A percentile compares a stretch with the other conserved stretches of the same genome.
Evolutionary conservation across 2,888 invertebrate genomes (phyloP).

Genomic region (Dysmachus trigonus): DNA sequence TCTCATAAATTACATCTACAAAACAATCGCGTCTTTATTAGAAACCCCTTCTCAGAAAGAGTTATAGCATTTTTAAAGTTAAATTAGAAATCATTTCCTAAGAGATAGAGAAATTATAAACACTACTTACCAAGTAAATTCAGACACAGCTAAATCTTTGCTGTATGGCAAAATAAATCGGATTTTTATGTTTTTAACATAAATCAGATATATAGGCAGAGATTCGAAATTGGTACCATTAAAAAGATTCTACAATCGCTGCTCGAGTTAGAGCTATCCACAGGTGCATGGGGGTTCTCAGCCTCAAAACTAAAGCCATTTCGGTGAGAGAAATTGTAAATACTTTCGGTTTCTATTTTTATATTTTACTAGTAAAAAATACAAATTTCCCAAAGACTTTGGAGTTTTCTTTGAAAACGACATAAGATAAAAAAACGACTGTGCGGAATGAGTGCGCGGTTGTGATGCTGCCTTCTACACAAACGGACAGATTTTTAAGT

Average conservation of each 20-base stretch:
- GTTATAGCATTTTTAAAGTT: conserved; percentile 9
- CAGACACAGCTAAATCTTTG: background rate
- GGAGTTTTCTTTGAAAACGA: background rate
- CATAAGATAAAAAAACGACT: background rate
- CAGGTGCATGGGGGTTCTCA: background rate
- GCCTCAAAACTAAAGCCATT: conserved; percentile 26
- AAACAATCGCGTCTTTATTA: conserved; percentile 10
- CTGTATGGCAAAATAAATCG: conserved; percentile 18
- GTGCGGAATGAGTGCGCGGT: background rate
- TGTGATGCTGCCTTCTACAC: background rate
- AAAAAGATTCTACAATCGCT: background rate
- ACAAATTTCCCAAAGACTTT: background rate
- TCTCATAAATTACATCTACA: conserved; percentile 25
- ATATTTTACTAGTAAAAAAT: background rate
- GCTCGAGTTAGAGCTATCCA: background rate
- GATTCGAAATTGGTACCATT: background rate
- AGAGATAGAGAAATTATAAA: background rate
- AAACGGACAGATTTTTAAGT: background rate
- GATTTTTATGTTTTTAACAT: background rate
- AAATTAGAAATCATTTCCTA: conserved; percentile 27
- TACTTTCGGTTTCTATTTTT: background rate
- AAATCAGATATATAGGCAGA: background rate
- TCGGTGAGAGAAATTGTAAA: background rate
- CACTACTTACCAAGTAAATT: conserved; percentile 34
- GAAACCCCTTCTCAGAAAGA: conserved; percentile 35